Evolutionary conservation across 2,888 invertebrate species (phyloP).

Genomic region (Synergus gifuensis): DNA sequence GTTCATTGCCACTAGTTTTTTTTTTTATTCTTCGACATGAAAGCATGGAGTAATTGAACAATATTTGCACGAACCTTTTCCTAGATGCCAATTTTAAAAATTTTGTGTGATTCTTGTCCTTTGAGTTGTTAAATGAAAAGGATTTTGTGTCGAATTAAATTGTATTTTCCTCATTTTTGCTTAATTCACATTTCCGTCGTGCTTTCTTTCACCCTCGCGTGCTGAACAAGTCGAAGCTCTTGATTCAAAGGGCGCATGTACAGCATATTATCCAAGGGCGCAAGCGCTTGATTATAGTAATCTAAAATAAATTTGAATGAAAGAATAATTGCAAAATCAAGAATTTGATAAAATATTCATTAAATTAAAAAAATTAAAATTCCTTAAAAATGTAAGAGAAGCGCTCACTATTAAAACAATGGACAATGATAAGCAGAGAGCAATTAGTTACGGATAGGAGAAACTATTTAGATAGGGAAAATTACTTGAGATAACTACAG

Average conservation of each 20-base stretch:
- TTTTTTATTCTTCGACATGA: not conserved
- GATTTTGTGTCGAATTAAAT: conserved; percentile 43
- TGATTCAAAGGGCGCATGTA: conserved; percentile 52
- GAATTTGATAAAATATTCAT: not conserved
- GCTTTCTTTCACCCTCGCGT: conserved; percentile 48
- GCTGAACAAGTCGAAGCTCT: conserved; percentile 41
- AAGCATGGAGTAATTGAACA: not conserved
- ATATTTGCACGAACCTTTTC: conserved; percentile 51
- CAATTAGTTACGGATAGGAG: not conserved
- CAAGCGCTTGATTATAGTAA: conserved; percentile 45
- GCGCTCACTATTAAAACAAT: not conserved
- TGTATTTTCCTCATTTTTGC: conserved; percentile 34
- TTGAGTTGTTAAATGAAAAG: conserved; percentile 27
- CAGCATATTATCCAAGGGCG: conserved; percentile 46
- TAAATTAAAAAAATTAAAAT: not conserved
- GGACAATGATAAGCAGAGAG: not conserved
- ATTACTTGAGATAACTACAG: not conserved
- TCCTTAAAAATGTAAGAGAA: too few relatives aligned
- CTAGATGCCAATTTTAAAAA: conserved; percentile 43
- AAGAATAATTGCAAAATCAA: not conserved
- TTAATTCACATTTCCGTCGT: conserved; percentile 51
- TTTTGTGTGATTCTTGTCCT: conserved; percentile 23
- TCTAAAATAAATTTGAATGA: not conserved
- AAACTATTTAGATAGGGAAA: not conserved
- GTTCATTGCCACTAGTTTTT: not conserved